phyloP scores from a whole-genome alignment of 2,888 invertebrate species.

The Phoenoteleia sp. region DNA sequence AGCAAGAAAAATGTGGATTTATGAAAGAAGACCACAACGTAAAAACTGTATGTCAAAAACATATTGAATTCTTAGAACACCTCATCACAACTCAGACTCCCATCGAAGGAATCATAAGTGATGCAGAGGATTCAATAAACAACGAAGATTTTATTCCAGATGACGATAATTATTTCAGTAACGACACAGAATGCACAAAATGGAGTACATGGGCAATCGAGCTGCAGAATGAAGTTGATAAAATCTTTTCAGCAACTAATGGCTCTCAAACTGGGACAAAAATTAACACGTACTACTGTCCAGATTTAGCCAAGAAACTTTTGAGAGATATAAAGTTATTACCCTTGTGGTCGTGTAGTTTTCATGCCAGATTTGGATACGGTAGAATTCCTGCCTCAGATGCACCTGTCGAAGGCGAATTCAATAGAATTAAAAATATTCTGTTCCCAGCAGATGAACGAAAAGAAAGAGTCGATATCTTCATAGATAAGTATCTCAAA shows the following conservation, averaged over 20 bases:
- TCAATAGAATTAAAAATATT: constrained; percentile 36
- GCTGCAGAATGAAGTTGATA: neutral
- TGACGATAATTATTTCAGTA: too few species aligned
- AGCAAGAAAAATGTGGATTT: too few species aligned
- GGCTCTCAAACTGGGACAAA: neutral
- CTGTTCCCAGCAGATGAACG: neutral
- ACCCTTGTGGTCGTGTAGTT: constrained; percentile 19
- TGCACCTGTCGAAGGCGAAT: constrained; percentile 39
- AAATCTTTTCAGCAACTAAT: too few species aligned
- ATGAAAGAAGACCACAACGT: too few species aligned
- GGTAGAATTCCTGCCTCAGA: constrained; percentile 45
- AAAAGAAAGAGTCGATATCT: constrained; percentile 28
- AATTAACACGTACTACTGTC: constrained; percentile 6
- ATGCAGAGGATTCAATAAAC: too few species aligned
- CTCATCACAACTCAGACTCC: neutral
- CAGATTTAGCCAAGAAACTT: neutral
- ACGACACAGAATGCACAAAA: too few species aligned
- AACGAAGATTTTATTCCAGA: too few species aligned
- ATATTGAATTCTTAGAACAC: neutral
- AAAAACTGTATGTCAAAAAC: neutral
- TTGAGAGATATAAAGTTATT: constrained; percentile 6
- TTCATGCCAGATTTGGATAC: constrained; percentile 13
- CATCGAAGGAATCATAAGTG: too few species aligned
- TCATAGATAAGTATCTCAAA: constrained; percentile 4
- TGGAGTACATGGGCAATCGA: constrained; percentile 3